phyloP scores from a whole-genome alignment of 2,797 vertebrate genomes.

The Graptemys geographica region DNA sequence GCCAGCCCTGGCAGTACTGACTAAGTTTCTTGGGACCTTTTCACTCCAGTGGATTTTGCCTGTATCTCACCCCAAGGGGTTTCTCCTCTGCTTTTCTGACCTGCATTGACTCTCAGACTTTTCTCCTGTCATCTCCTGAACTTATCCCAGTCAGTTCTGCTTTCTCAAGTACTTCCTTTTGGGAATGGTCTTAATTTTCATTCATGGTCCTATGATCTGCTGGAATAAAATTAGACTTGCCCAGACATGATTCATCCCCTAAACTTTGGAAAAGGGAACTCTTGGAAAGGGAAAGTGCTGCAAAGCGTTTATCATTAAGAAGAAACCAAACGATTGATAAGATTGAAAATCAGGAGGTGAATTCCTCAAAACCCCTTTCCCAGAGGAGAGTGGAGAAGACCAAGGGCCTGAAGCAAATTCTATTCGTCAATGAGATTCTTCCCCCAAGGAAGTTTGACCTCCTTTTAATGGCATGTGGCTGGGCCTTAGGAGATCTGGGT shows the following conservation, averaged over 20 bases:
- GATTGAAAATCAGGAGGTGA: background rate
- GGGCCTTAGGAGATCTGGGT: background rate
- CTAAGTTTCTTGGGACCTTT: background rate
- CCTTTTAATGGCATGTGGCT: background rate
- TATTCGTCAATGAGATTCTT: background rate
- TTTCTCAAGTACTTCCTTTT: slow-evolving; percentile 7
- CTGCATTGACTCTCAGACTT: background rate
- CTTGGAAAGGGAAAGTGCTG: background rate
- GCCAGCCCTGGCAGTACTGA: no score
- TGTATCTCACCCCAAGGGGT: background rate
- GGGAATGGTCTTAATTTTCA: background rate
- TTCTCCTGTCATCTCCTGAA: background rate
- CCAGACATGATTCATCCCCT: background rate
- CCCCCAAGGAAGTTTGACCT: background rate
- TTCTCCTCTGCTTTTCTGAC: background rate
- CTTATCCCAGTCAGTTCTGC: background rate
- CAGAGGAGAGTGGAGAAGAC: background rate
- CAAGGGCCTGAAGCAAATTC: background rate
- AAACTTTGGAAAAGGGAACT: background rate
- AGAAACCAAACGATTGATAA: accelerated
- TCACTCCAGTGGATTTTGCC: background rate
- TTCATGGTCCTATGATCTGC: background rate
- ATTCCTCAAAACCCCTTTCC: slow-evolving; percentile 1
- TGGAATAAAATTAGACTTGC: slow-evolving; percentile 9
- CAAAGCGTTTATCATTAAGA: background rate